Evolutionary conservation across 2,888 invertebrate species (phyloP).

Genomic region (Dioctria rufipes): DNA sequence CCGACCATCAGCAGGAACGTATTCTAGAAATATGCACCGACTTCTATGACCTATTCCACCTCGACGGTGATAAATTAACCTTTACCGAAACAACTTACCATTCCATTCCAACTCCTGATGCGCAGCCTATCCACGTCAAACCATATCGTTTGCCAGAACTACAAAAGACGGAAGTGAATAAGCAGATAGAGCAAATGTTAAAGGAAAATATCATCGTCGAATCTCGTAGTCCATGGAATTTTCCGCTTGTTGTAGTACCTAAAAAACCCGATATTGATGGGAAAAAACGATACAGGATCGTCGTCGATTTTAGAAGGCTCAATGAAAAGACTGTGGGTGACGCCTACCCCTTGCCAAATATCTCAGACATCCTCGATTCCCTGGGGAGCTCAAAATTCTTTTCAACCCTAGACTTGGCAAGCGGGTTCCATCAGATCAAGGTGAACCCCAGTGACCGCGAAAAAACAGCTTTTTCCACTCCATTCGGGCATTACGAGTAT

Average conservation of each 20-base stretch:
- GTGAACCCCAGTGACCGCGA: neutral
- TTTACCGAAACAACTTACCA: neutral
- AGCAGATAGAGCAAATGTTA: neutral
- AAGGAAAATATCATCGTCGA: neutral
- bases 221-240: neutral
- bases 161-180: neutral
- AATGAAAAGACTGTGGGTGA: neutral
- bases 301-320: neutral
- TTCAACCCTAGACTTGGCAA: neutral
- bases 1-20: too few relatives aligned
- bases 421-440: slow-evolving; percentile 11
- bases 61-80: neutral
- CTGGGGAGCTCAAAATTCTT: neutral
- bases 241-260: neutral
- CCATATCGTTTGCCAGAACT: neutral
- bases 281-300: neutral
- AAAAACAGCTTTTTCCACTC: neutral
- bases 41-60: neutral
- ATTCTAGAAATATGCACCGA: neutral
- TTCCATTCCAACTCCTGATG: neutral
- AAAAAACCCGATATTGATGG: neutral
- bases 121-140: neutral
- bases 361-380: neutral
- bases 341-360: neutral
- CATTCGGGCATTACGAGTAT: too few relatives aligned